Conservation (phyloP, 2,888 invertebrate species). For the Calameuta pallipes region DNA sequence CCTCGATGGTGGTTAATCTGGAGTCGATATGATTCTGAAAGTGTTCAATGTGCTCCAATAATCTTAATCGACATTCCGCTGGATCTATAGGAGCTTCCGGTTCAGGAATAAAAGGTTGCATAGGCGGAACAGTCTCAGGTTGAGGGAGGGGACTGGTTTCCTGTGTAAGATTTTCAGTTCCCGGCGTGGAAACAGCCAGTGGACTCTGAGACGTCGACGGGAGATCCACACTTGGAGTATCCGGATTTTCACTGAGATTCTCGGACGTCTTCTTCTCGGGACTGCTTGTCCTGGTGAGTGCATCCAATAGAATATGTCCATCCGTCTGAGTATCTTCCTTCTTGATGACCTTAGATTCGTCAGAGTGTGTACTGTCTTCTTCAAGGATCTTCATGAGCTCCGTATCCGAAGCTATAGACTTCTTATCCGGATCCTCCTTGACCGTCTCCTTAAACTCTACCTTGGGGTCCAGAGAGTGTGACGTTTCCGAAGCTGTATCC, state of each 20-base stretch:
- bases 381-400: conserved; percentile 64
- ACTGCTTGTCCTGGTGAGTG: conserved; percentile 43
- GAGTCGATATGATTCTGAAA: conserved; percentile 80
- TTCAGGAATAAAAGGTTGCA: conserved; percentile 72
- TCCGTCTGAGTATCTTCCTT: conserved; percentile 42
- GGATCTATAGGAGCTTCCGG: conserved; percentile 87
- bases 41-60: conserved; percentile 82
- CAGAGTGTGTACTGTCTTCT: conserved; percentile 55
- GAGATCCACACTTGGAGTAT: not conserved
- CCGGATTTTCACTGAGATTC: not conserved
- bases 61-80: conserved; percentile 79
- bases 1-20: conserved; percentile 79
- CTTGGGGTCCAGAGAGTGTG: conserved; percentile 34
- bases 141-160: not conserved
- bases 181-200: not conserved
- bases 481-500: conserved; percentile 23
- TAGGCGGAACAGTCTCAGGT: conserved; percentile 19
- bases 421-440: conserved; percentile 59
- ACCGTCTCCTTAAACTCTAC: conserved; percentile 46
- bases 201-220: conserved; percentile 15
- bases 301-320: conserved; percentile 49
- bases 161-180: conserved; percentile 4
- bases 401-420: conserved; percentile 60
- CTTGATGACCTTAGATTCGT: conserved; percentile 49
- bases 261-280: conserved; percentile 15